Base-by-base conservation (phyloP, 2,888 invertebrate genomes). In the Coecobrya sp. region DNA sequence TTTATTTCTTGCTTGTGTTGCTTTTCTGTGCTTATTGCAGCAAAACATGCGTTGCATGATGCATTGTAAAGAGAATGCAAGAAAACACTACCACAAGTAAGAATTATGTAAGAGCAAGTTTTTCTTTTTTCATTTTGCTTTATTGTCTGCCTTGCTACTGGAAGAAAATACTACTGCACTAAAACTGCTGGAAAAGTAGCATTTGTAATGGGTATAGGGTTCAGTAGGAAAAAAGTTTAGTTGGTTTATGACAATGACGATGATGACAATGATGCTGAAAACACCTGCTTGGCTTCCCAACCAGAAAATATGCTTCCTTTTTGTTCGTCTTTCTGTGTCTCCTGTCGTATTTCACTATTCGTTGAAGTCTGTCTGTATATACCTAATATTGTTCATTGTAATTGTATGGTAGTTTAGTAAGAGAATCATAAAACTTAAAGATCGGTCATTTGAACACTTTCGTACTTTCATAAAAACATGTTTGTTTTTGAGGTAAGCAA, bases 231-330 rank as follows among this genome's bases (percentile, higher is more conserved):
- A 76, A 76, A 42, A 76, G 45, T 76, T 42, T 45, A 27, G n/a
- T n/a, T 76, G 2, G 19, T 76, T 19, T 19, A 49, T 52, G 82
- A 59, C 3, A 22, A 82, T 25, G 82, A 59, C 3, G 19, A 82
- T 25, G 65, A 65, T 62, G 86, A 86, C 45, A 42, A 85, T 84
- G 65, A 36, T 84, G 55, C 65, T 49, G 85, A 86, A 49, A 79
- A 91, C 92, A 92, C 93, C 93, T 94, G 94, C 93, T 92, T 94
- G 94, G 88, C 92, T 93, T 93, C 93, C 86, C 94, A 94, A 93
- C 91, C 94, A 93, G 93, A 94, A 94, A 94, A 93, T 90, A n/a
- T 79, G 49, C 86, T 81, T 85, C 65, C 89, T 84, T 84, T 92
- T 19, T 13, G 8, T 7, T 49, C 49, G 42, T 49, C 49, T 49